Base-by-base conservation (phyloP, 2,888 invertebrate species). In the Lycophotia porphyrea region DNA sequence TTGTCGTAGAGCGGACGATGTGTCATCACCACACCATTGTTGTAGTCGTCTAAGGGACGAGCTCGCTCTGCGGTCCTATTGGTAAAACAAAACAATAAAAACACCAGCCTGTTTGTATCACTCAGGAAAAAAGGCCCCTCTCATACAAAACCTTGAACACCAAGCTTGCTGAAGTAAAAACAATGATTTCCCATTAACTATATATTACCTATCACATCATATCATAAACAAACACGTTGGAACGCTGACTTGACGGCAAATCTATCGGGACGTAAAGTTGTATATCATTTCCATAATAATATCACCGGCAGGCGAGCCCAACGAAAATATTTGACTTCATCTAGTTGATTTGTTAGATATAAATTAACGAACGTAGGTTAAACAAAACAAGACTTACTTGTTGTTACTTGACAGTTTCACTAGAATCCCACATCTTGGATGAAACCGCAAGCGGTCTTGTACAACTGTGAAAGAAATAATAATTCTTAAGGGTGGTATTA, bases 21-120 rank as follows among this genome's bases (percentile, higher is more conserved):
- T 3, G 99, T 99, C 98, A 99, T 99, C 2, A 99, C 99, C 5
- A 99, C 99, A 0, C 99, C 99, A 93, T 99, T 99, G 93, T 99
- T 99, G 93, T 99, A 99, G 93, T 99, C 99, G 91, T 99, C 99
- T 11, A 98, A 95, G 0, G 99, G 99, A 77, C 99, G 97, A 73
- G 98, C 97, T 78, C 99, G 97, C 92, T 99, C 98, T 0, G 99
- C 99, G 8, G 98, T 98, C 85, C 99, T 97, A 81, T 39, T 79
- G 84, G 15, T 42, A 78, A 73, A 75, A 58, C 2, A 66, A 67
- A 66, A 18, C 13, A 36, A 31, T 39, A 66, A n/a, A 24, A 31
- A 39, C 21, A 49, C 15, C 21, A 24, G 36, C 39, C 24, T 49
- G 7, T n/a, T 34, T n/a, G 24, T 61, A 31, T 31, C 18, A 61